These are phyloP conservation scores for Alloplasta piceator DNA, from an alignment of 2,888 invertebrate genomes.

Conservation along the genomic window DNA sequence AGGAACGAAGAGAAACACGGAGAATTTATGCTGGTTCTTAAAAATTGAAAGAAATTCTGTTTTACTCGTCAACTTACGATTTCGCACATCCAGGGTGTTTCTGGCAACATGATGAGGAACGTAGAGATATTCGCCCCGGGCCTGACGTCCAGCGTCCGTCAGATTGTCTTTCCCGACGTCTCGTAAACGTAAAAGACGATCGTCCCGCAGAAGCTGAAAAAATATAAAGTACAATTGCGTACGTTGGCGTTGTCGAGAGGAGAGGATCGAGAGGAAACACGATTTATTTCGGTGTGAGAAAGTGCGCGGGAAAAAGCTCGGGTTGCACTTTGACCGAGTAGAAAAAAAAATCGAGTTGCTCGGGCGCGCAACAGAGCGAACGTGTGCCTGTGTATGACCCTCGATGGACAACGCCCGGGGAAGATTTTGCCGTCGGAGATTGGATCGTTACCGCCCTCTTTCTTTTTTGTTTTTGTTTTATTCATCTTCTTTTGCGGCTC, in stretches of 20 bases:
- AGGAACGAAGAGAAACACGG: background rate
- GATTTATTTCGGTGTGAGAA: constrained; percentile 36
- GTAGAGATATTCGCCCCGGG: constrained; percentile 86
- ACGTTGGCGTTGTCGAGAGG: constrained; percentile 13
- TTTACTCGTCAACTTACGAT: constrained; percentile 84
- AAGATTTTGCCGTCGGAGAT: constrained; percentile 60
- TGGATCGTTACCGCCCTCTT: constrained; percentile 66
- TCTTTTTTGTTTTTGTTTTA: constrained; percentile 58
- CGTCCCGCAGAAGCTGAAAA: constrained; percentile 85
- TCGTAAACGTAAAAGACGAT: constrained; percentile 84
- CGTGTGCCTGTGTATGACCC: background rate
- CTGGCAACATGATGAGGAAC: constrained; percentile 86
- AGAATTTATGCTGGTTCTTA: background rate
- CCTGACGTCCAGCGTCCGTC: constrained; percentile 85
- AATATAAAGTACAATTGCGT: constrained; percentile 12
- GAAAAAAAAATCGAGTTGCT: constrained; percentile 37
- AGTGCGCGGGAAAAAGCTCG: constrained; percentile 16
- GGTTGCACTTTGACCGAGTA: constrained; percentile 39
- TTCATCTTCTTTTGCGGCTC: constrained; percentile 49
- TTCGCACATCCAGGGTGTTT: constrained; percentile 85
- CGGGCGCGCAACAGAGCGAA: constrained; percentile 1
- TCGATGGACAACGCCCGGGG: constrained; percentile 53
- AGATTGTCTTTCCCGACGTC: constrained; percentile 85
- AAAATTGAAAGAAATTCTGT: background rate
- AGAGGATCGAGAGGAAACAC: constrained; percentile 24